phyloP scores from a whole-genome alignment of 92 coral and sea anemone species.

The Phymanthus crucifer region DNA sequence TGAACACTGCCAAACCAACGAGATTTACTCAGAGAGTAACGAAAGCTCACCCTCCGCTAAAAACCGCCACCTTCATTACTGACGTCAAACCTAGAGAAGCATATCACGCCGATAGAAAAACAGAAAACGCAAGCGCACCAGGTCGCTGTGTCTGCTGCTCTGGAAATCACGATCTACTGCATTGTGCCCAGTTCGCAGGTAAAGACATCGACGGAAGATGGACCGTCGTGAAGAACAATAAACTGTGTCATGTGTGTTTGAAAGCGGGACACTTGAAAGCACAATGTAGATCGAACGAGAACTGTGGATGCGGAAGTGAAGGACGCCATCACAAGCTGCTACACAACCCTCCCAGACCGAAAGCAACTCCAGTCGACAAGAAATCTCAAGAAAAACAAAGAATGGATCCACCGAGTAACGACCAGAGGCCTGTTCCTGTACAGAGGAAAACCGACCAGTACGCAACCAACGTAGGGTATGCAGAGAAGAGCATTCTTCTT shows the following conservation, averaged over 20 bases:
- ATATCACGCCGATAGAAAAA: background rate
- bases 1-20: conserved; percentile 4
- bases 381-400: conserved; percentile 1
- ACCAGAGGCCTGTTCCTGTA: conserved; percentile 4
- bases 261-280: conserved; percentile 31
- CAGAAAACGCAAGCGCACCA: background rate
- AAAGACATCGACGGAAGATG: conserved; percentile 22
- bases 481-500: conserved; percentile 33
- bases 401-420: background rate
- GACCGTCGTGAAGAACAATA: conserved; percentile 31
- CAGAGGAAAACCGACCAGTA: conserved; percentile 43
- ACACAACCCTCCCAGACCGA: conserved; percentile 26
- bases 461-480: conserved; percentile 34
- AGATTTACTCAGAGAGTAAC: background rate
- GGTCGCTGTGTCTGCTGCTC: conserved; percentile 17
- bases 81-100: background rate
- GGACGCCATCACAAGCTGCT: conserved; percentile 31
- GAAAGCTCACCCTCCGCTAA: background rate
- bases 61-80: conserved; percentile 3
- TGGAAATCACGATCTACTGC: conserved; percentile 6
- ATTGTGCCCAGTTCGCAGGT: background rate
- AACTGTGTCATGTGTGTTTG: conserved; percentile 43
- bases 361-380: conserved; percentile 5
- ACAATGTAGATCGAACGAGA: conserved; percentile 1
- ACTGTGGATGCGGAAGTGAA: conserved; percentile 31